Conservation (phyloP, 2,113 vertebrate species). For the Vanacampus margaritifer region DNA sequence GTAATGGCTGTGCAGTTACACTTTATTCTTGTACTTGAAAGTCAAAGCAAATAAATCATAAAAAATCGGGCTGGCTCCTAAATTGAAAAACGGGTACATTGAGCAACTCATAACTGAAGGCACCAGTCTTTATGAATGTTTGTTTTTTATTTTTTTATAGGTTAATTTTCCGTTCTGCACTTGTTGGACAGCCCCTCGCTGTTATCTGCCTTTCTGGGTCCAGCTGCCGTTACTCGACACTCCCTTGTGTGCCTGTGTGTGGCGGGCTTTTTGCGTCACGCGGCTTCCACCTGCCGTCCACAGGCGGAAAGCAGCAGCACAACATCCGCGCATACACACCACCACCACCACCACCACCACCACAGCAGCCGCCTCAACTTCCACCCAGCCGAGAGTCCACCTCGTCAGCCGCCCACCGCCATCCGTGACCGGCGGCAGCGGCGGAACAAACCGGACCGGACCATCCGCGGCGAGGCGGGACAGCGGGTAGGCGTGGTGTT, state of each 20-base stretch:
- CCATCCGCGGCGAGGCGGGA: constrained; percentile 42
- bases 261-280: constrained; percentile 1
- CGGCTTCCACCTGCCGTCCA: constrained; percentile 5
- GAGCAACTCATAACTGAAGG: too few species aligned
- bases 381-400: constrained; percentile 19
- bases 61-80: too few species aligned
- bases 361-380: background rate
- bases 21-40: too few species aligned
- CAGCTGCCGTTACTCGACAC: background rate
- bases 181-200: constrained; percentile 32
- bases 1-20: too few species aligned
- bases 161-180: background rate
- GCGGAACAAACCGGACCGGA: constrained; percentile 43
- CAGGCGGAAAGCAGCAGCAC: background rate
- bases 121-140: too few species aligned
- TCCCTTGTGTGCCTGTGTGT: background rate
- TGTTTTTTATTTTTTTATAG: background rate
- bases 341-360: background rate
- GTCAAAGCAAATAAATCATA: too few species aligned
- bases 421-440: constrained; percentile 9
- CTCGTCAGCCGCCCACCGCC: background rate
- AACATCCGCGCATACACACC: background rate
- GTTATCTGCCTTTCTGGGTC: background rate
- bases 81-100: too few species aligned
- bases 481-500: background rate